phyloP scores from a whole-genome alignment of 2,113 vertebrate genomes.

The Rattus rattus region DNA sequence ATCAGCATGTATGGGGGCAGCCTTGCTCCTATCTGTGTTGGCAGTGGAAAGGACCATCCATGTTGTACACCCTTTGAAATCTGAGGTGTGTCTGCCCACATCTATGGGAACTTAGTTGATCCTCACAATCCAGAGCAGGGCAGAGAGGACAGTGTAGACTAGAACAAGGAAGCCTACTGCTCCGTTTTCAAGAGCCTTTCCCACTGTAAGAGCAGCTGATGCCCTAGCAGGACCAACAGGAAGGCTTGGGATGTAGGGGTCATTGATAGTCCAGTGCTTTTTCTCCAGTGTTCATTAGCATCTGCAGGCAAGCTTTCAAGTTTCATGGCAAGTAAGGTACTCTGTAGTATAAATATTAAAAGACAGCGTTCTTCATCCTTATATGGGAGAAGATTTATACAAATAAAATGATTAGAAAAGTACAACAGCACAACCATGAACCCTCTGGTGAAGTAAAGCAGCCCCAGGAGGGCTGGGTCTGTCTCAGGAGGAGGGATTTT shows the following conservation, averaged over 20 bases:
- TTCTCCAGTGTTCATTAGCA: neutral
- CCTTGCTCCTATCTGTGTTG: neutral
- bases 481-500: neutral
- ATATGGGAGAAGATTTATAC: neutral
- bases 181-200: neutral
- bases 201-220: neutral
- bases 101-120: neutral
- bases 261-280: neutral
- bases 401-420: slow-evolving; percentile 41
- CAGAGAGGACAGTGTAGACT: neutral
- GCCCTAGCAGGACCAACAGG: neutral
- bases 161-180: neutral
- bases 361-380: neutral
- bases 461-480: neutral
- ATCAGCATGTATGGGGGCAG: neutral
- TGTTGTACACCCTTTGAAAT: slow-evolving; percentile 1
- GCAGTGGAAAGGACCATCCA: slow-evolving; percentile 6
- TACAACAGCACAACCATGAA: neutral
- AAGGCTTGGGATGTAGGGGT: neutral
- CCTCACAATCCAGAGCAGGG: slow-evolving; percentile 29
- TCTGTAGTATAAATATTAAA: neutral
- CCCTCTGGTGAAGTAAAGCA: neutral
- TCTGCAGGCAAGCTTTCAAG: neutral
- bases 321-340: neutral
- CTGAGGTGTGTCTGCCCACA: neutral